Conservation (phyloP, 2,113 vertebrate genomes). For the Chionodraco myersi region DNA sequence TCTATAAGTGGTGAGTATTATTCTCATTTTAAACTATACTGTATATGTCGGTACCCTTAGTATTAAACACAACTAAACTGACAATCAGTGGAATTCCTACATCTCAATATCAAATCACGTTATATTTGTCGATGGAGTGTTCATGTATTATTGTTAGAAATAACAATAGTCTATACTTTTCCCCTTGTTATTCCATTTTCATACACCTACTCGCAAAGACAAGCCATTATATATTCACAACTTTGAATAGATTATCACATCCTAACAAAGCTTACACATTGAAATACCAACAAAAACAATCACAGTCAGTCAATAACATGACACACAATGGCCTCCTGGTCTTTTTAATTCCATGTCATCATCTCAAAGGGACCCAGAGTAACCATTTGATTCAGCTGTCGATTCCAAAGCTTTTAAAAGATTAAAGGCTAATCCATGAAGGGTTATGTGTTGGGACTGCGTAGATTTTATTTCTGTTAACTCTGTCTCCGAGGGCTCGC, state of each 20-base stretch:
- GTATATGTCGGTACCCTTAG: no score
- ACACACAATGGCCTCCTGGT: neutral
- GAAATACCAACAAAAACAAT: neutral
- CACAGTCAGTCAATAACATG: conserved; percentile 2
- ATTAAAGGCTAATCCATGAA: conserved; percentile 32
- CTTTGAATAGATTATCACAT: neutral
- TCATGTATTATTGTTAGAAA: neutral
- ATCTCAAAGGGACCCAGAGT: neutral
- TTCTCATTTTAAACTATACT: no score
- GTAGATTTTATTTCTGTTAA: neutral
- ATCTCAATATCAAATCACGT: neutral
- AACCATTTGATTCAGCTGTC: conserved; percentile 6
- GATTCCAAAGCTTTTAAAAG: conserved; percentile 61
- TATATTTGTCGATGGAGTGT: neutral
- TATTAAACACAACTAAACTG: no score
- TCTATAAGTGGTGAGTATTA: no score
- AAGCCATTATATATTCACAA: neutral
- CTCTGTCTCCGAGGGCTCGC: neutral
- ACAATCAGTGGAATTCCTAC: no score
- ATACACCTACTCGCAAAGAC: neutral
- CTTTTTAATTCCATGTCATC: neutral
- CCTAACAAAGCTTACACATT: neutral
- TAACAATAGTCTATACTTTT: neutral
- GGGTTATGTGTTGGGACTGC: neutral
- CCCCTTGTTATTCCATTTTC: neutral